Evolutionary conservation across 1,140 invertebrate genomes (phyloP), one percentile per base, ranked within the genome.

Genomic region (Cherax destructor): DNA sequence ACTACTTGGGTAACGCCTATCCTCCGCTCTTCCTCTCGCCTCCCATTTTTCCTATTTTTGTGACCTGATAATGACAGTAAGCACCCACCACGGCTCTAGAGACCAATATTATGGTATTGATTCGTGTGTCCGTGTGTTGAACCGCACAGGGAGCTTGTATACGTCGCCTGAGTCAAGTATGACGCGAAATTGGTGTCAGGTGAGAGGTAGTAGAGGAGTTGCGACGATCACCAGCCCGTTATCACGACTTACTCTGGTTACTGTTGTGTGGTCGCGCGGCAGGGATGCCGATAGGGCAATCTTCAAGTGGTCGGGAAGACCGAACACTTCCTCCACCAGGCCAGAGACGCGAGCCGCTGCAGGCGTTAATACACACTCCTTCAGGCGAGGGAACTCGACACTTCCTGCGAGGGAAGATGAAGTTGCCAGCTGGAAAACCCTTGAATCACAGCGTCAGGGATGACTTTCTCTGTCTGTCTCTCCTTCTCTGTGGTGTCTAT

Each of bases 221-320:
- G n/a, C 24, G 69, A 74, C 24, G 69, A 30, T 9, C 69, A 11
- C n/a, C 6, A 74, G 69, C n/a, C 69, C 69, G 69, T 74, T 74
- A 74, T 74, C 69, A 74, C 69, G 69, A 30, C 69, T 74, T 74
- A 74, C 69, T 74, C 69, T 74, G n/a, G 1, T 74, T 74, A 30
- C 69, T 30, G 69, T 5, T 74, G 24, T 74, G 69, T 74, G 69
- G 21, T 30, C n/a, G 69, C 24, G 69, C 21, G 24, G 69, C n/a
- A 24, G 69, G 69, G 2, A 7, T 3, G 69, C 69, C 24, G 69
- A 5, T 6, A 30, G n/a, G 24, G 6, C 6, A 65, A 41, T 41
- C 30, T 41, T 41, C 30, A 41, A 41, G 30, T 41, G 30, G 30
- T 41, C 30, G 61, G 61, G 18, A 65, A 16, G 21, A 65, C 61